Evolutionary conservation across 2,113 vertebrate species (phyloP).

Genomic region (Sinocyclocheilus rhinocerous): DNA sequence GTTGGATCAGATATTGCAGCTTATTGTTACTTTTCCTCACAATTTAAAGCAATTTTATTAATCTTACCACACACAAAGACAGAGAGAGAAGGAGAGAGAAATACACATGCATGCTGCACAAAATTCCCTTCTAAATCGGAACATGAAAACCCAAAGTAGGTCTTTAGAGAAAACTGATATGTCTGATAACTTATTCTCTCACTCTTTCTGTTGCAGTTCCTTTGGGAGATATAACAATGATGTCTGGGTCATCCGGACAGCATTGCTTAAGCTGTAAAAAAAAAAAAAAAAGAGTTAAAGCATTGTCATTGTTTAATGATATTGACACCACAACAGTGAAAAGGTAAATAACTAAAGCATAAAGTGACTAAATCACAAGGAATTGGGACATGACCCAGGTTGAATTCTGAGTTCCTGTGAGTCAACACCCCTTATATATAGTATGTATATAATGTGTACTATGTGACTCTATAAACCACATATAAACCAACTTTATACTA

Average conservation of each 20-base stretch:
- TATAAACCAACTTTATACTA: not conserved
- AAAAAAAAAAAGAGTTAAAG: not conserved
- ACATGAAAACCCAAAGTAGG: slow-evolving; percentile 4
- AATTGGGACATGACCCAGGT: slow-evolving; percentile 1
- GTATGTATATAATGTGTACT: not conserved
- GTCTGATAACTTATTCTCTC: not conserved
- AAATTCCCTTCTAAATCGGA: not conserved
- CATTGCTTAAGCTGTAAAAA: not conserved
- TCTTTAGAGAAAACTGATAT: slow-evolving; percentile 19
- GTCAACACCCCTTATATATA: not conserved
- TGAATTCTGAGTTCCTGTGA: not conserved
- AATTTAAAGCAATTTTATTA: not conserved
- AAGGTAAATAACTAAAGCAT: not conserved
- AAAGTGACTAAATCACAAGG: not conserved
- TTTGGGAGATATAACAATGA: slow-evolving; percentile 31
- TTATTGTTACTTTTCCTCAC: not conserved
- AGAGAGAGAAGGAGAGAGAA: not conserved
- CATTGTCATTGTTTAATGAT: slow-evolving; percentile 10
- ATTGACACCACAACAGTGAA: not conserved
- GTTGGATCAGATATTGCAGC: too few species aligned
- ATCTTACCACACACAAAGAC: not conserved
- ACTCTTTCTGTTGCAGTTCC: slow-evolving; percentile 13
- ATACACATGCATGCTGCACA: not conserved
- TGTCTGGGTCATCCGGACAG: slow-evolving; percentile 33
- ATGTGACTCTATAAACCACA: not conserved